Evolutionary conservation across 1,140 invertebrate species (phyloP).

Genomic region (Spodoptera litura): DNA sequence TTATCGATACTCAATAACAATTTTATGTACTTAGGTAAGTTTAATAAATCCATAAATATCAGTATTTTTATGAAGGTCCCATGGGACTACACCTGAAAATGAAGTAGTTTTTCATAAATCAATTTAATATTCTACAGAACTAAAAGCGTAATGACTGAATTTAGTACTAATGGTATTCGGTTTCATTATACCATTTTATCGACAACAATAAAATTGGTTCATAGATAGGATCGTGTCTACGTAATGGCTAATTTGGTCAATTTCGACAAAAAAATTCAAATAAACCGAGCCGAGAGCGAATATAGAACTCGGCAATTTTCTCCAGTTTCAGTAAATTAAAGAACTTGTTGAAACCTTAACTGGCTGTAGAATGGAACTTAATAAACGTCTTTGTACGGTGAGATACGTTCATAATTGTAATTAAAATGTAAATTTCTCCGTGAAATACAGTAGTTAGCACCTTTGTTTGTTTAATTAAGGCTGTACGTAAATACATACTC

Average conservation of each 20-base stretch:
- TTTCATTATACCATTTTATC: no score
- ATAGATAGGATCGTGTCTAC: no score
- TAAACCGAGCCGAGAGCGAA: background rate
- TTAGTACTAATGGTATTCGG: no score
- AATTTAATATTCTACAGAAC: no score
- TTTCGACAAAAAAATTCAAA: no score
- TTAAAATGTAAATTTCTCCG: slow-evolving; percentile 37
- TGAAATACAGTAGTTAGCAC: slow-evolving; percentile 4
- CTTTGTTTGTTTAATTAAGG: slow-evolving; percentile 29
- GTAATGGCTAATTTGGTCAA: no score
- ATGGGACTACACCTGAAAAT: no score
- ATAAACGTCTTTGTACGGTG: slow-evolving; percentile 14
- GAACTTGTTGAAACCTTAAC: slow-evolving; percentile 5
- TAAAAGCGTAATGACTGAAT: no score
- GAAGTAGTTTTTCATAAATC: no score
- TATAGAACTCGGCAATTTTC: background rate
- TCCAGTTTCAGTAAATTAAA: slow-evolving; percentile 17
- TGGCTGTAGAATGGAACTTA: slow-evolving; percentile 2
- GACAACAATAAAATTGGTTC: no score
- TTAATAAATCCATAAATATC: no score
- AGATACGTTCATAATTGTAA: slow-evolving; percentile 15
- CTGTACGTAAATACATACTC: slow-evolving; percentile 29
- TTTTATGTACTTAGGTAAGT: background rate
- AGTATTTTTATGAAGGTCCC: no score
- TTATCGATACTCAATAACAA: slow-evolving; percentile 11